Percentiles rank a stretch among this genome's conserved stretches.
Evolutionary conservation across 64 coral and sea anemone genomes (phyloP).

Genomic region (Stichodactyla helianthus): DNA sequence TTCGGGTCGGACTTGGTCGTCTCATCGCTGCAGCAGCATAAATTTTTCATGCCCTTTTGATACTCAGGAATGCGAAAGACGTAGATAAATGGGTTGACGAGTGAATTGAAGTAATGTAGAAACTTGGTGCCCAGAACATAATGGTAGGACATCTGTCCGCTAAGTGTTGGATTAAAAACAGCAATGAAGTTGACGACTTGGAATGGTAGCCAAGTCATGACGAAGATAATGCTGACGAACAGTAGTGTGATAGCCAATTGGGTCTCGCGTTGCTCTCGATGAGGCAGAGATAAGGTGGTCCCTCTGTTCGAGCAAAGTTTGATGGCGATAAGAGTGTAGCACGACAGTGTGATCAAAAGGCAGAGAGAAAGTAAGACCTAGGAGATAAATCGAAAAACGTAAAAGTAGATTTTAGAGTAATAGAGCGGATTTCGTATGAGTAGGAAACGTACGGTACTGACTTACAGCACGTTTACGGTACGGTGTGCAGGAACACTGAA

Average conservation of each 20-base stretch:
- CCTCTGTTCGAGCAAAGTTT: neutral
- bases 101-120: constrained; percentile 34
- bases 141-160: neutral
- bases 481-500: too few species aligned
- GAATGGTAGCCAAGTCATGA: constrained; percentile 18
- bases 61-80: constrained; percentile 28
- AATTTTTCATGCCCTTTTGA: neutral
- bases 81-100: constrained; percentile 42
- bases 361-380: neutral
- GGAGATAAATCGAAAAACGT: neutral
- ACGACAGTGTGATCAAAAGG: neutral
- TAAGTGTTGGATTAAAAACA: neutral
- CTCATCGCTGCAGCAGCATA: constrained; percentile 1
- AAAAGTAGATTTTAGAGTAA: neutral
- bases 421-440: too few species aligned
- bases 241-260: constrained; percentile 5
- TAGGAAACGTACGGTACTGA: too few species aligned
- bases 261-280: neutral
- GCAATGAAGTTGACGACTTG: neutral
- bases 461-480: too few species aligned
- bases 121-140: constrained; percentile 1
- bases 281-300: neutral
- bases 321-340: neutral
- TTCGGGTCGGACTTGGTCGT: neutral
- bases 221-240: constrained; percentile 3